Base-by-base conservation (phyloP, 2,888 invertebrate species). In the Eupithecia dodoneata region DNA sequence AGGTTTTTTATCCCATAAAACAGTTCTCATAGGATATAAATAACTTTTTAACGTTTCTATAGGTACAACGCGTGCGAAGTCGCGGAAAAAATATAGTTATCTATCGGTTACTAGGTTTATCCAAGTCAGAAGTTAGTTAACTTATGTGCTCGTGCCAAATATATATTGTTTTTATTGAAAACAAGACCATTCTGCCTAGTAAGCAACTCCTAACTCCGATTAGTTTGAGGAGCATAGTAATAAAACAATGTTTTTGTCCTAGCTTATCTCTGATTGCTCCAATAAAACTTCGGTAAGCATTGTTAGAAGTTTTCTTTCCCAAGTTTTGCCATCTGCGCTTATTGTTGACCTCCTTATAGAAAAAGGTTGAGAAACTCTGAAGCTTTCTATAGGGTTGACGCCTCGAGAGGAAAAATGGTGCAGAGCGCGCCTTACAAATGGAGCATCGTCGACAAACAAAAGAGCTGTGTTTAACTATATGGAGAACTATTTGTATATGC, bases 281-380 rank as follows among this genome's bases (percentile, higher is more conserved):
- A 42, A 66, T 66, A 66, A 66, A 66, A 66, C 42, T 66, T 66
- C 7, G 13, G 41, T 42, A 42, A 66, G 15, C 5, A 42, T 66
- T 9, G 42, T 42, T 42, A 66, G 9, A 42, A 66, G 9, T 52
- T 44, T 83, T 2, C 85, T 84, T 9, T 91, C 89, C 3, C 90
- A 92, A 71, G 65, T 67, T 74, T 74, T 74, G 55, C 71, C 65
- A 75, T 71, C 44, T 76, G 69, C 76, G 76, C 70, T 87, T 74
- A 86, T 85, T 76, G 95, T 85, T 81, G 94, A 94, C 74, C 76
- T 76, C 73, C 75, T 72, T 73, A 49, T 71, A 69, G 74, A 47
- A 76, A 76, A 63, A 63, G 30, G 63, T 63, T 63, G 63, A 63
- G 12, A 63, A 30, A 30, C 63, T 63, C 63, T 9, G 63, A 30